Evolutionary conservation across 64 coral and sea anemone genomes (phyloP).

Genomic region (Trachythela sp.): DNA sequence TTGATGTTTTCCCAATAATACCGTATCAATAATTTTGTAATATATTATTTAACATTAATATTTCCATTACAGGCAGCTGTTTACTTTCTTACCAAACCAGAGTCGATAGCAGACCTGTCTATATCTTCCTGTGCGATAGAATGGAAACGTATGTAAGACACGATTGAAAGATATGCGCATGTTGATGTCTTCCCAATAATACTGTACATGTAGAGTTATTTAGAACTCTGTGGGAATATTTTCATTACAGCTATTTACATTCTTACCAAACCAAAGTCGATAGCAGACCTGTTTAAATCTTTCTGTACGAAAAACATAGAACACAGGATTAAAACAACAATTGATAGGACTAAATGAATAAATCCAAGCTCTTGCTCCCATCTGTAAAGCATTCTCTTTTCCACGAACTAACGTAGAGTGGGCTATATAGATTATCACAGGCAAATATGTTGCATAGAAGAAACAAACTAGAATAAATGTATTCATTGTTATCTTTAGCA

Average conservation of each 20-base stretch:
- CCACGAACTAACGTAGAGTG: neutral
- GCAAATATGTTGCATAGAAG: neutral
- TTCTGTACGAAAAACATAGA: neutral
- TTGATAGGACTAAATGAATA: neutral
- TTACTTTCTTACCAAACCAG: neutral
- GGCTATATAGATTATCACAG: neutral
- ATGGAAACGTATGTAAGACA: neutral
- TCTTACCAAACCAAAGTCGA: neutral
- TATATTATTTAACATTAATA: too few relatives aligned
- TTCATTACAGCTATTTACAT: neutral
- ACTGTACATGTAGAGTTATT: too few relatives aligned
- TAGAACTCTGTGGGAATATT: too few relatives aligned
- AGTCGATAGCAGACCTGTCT: neutral
- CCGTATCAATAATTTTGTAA: too few relatives aligned
- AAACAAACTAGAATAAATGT: constrained; percentile 2
- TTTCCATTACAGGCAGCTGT: neutral
- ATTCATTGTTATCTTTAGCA: neutral
- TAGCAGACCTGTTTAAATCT: neutral
- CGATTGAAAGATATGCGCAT: too few relatives aligned
- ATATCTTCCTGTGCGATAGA: neutral
- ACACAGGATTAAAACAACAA: neutral
- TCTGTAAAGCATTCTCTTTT: neutral
- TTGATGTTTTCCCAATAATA: too few relatives aligned
- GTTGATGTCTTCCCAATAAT: too few relatives aligned
- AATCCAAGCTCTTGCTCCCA: neutral